phyloP scores from a whole-genome alignment of 1,140 invertebrate genomes.

The Drosophila tropicalis region DNA sequence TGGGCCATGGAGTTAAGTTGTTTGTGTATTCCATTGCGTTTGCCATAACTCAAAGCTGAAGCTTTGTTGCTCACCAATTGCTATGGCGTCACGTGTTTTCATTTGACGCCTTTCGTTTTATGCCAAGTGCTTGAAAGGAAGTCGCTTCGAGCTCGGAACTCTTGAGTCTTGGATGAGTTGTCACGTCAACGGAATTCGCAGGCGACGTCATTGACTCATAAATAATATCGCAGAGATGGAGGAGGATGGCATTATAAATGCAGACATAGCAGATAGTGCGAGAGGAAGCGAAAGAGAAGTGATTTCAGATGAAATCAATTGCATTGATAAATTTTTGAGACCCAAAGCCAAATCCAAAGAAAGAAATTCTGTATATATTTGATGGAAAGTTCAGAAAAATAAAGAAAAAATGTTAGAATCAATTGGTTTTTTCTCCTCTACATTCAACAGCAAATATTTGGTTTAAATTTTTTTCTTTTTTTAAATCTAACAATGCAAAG shows the following conservation, averaged over 20 bases:
- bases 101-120: slow-evolving; percentile 59
- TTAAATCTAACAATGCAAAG: no score
- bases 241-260: slow-evolving; percentile 5
- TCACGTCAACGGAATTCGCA: slow-evolving; percentile 72
- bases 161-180: slow-evolving; percentile 45
- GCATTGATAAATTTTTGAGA: slow-evolving; percentile 41
- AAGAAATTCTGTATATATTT: slow-evolving; percentile 38
- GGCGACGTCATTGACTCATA: slow-evolving; percentile 71
- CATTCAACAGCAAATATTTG: background rate
- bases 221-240: slow-evolving; percentile 53
- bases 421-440: background rate
- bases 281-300: background rate
- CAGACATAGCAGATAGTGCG: background rate
- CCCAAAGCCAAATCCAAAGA: background rate
- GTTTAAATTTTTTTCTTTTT: background rate
- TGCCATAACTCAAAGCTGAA: slow-evolving; percentile 71
- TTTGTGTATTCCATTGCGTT: slow-evolving; percentile 60
- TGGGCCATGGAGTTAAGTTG: slow-evolving; percentile 16
- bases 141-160: no score
- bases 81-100: slow-evolving; percentile 70
- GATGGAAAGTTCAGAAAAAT: background rate
- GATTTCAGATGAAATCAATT: slow-evolving; percentile 32
- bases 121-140: slow-evolving; percentile 36
- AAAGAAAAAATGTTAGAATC: background rate
- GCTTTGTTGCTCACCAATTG: slow-evolving; percentile 78